These are phyloP conservation scores for Bombus impatiens DNA, from an alignment of 1,140 invertebrate species.

Conservation along the genomic window DNA sequence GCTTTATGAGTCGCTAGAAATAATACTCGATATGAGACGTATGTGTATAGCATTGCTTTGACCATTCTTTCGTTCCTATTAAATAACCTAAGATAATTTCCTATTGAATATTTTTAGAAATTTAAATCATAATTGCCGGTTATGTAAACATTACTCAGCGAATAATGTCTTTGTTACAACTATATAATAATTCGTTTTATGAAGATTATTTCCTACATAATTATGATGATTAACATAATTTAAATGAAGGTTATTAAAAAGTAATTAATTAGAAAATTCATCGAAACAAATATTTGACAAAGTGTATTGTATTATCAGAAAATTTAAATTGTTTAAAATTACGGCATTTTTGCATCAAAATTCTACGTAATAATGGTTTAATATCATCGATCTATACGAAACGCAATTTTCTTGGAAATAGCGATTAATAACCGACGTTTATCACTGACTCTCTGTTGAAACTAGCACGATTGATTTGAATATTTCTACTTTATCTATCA, in stretches of 20 bases:
- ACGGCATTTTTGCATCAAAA: neutral
- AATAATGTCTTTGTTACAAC: neutral
- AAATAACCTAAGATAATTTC: neutral
- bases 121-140: neutral
- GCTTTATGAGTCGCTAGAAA: neutral
- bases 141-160: neutral
- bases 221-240: neutral
- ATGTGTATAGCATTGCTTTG: neutral
- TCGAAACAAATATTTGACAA: neutral
- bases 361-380: neutral
- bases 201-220: neutral
- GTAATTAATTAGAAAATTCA: neutral
- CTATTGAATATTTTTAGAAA: neutral
- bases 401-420: constrained; percentile 25
- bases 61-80: neutral
- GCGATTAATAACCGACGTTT: constrained; percentile 18
- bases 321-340: neutral
- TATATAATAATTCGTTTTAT: neutral
- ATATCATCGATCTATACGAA: neutral
- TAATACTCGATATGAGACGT: neutral
- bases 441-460: constrained; percentile 24
- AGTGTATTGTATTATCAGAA: neutral
- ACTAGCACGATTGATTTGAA: constrained; percentile 16
- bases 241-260: neutral
- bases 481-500: constrained; percentile 16